phyloP scores from a whole-genome alignment of 1,140 invertebrate species.

The Drosophila teissieri region DNA sequence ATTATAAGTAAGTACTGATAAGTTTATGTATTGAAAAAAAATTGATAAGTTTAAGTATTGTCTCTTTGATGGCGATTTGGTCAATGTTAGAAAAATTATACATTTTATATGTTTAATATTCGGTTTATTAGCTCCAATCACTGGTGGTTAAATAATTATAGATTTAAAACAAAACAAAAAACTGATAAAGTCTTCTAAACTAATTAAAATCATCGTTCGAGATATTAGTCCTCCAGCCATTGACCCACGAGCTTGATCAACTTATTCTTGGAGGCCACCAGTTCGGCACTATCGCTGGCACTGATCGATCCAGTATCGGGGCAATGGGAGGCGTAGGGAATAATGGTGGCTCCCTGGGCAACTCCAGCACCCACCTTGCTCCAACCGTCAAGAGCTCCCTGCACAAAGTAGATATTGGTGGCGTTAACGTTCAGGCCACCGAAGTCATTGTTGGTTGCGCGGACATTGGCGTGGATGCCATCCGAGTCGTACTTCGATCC shows the following conservation, averaged over 20 bases:
- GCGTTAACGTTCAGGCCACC: constrained; percentile 86
- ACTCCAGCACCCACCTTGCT: constrained; percentile 86
- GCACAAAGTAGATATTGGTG: constrained; percentile 87
- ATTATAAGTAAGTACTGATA: not conserved
- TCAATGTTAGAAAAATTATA: not conserved
- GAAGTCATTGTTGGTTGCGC: constrained; percentile 87
- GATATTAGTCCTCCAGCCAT: constrained; percentile 50
- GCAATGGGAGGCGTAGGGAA: constrained; percentile 87
- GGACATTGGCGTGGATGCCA: constrained; percentile 68
- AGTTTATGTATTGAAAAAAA: too few species aligned
- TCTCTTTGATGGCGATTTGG: too few species aligned
- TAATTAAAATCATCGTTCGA: not conserved
- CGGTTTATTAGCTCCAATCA: constrained; percentile 18
- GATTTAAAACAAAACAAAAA: not conserved
- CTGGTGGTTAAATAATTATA: not conserved
- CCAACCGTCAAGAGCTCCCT: constrained; percentile 89
- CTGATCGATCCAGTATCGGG: constrained; percentile 86
- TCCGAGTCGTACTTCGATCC: constrained; percentile 77
- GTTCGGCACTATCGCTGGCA: constrained; percentile 84
- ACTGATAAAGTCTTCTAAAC: not conserved
- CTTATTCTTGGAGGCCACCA: constrained; percentile 79
- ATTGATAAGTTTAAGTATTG: too few species aligned
- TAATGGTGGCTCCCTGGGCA: constrained; percentile 58
- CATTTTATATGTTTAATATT: constrained; percentile 1
- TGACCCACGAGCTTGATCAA: constrained; percentile 56